Evolutionary conservation across 1,140 invertebrate genomes (phyloP).

Genomic region (Drosophila jambulina): DNA sequence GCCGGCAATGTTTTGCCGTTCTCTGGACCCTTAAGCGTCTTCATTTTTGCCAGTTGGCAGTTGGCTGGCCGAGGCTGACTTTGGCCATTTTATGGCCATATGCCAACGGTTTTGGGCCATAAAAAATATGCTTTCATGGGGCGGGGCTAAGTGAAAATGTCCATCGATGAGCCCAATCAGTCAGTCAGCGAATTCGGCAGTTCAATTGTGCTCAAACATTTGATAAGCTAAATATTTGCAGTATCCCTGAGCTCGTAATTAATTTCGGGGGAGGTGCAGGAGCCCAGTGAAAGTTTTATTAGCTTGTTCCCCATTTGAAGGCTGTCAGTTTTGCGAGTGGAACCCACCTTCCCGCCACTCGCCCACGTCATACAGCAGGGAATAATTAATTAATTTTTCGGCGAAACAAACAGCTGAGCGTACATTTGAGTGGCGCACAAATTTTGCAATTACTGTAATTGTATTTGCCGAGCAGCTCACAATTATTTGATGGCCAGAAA

Average conservation of each 20-base stretch:
- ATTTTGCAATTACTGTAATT: conserved; percentile 67
- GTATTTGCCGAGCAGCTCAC: conserved; percentile 27
- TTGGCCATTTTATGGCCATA: conserved; percentile 68
- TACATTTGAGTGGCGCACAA: conserved; percentile 33
- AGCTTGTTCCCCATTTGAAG: conserved; percentile 59
- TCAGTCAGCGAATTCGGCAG: conserved; percentile 29
- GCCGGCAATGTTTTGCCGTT: conserved; percentile 24
- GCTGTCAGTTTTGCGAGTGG: conserved; percentile 46
- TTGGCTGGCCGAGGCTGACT: conserved; percentile 24
- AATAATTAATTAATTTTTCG: conserved; percentile 75
- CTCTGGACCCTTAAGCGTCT: conserved; percentile 30
- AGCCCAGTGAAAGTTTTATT: conserved; percentile 50
- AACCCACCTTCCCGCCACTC: background rate
- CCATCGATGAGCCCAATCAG: conserved; percentile 70
- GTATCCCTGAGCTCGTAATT: conserved; percentile 24
- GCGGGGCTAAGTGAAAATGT: conserved; percentile 32
- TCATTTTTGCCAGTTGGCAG: conserved; percentile 24
- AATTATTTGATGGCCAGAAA: conserved; percentile 29
- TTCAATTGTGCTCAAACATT: conserved; percentile 58
- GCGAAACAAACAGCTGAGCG: conserved; percentile 24
- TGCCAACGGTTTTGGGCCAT: conserved; percentile 57
- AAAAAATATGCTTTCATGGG: conserved; percentile 74
- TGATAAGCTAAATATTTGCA: conserved; percentile 31
- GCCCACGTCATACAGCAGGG: conserved; percentile 29
- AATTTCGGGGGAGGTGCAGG: conserved; percentile 7